Percentiles rank a stretch among this genome's conserved stretches.
Conservation (phyloP, 2,113 vertebrate species). For the Litocranius walleri region DNA sequence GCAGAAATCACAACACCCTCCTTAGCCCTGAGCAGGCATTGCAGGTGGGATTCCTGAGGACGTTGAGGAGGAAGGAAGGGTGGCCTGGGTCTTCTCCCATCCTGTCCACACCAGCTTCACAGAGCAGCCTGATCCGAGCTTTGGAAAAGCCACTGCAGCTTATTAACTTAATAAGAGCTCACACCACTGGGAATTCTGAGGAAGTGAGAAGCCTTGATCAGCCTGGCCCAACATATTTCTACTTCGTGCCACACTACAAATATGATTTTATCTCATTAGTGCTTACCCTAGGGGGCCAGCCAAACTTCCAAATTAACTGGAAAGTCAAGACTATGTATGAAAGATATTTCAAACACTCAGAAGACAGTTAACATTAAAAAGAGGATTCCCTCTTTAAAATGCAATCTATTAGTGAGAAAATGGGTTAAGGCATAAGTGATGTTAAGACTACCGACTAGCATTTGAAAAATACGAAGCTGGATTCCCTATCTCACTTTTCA, state of each 20-base stretch:
- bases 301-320: background rate
- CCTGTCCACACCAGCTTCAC: background rate
- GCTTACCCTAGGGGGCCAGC: background rate
- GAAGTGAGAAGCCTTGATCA: background rate
- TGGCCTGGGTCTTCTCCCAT: background rate
- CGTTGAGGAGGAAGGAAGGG: fast-evolving
- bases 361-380: background rate
- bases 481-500: background rate
- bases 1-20: background rate
- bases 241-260: no score
- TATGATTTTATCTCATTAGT: background rate
- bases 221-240: background rate
- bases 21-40: background rate
- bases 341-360: background rate
- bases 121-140: background rate
- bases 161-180: background rate
- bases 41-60: background rate
- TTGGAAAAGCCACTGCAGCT: background rate
- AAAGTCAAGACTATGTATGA: background rate
- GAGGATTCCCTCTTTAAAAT: background rate
- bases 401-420: background rate
- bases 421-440: background rate
- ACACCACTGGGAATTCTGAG: background rate
- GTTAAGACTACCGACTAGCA: background rate
- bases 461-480: background rate